phyloP scores from a whole-genome alignment of 30 jellyfish, hydroid and myxozoan genomes.

The Hydractinia echinata region DNA sequence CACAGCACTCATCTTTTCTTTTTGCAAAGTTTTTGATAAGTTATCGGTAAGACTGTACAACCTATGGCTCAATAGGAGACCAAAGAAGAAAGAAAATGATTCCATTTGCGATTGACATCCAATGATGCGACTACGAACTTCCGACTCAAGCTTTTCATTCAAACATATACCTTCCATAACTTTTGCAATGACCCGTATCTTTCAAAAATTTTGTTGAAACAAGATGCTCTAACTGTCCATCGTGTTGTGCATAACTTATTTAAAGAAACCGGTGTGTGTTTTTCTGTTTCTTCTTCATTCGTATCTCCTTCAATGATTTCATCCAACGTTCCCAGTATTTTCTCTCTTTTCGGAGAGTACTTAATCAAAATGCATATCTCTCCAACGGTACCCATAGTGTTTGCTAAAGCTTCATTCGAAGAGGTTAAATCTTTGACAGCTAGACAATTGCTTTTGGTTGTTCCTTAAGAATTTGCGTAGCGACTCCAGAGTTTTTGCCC shows the following conservation, averaged over 20 bases:
- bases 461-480: slow-evolving; percentile 28
- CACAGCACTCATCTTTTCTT: too few relatives aligned
- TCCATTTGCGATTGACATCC: slow-evolving; percentile 52
- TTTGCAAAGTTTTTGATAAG: too few relatives aligned
- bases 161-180: slow-evolving; percentile 16
- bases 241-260: slow-evolving; percentile 4
- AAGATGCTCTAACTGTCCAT: slow-evolving; percentile 24
- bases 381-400: slow-evolving; percentile 26
- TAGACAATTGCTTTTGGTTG: too few relatives aligned
- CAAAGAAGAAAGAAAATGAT: too few relatives aligned
- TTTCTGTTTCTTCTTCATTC: too few relatives aligned
- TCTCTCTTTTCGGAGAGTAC: too few relatives aligned
- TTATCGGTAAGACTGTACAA: too few relatives aligned
- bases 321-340: too few relatives aligned
- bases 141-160: slow-evolving; percentile 3
- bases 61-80: too few relatives aligned
- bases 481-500: slow-evolving; percentile 44
- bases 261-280: too few relatives aligned
- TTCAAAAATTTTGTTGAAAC: slow-evolving; percentile 7
- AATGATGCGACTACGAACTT: slow-evolving; percentile 38
- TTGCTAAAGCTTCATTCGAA: slow-evolving; percentile 10
- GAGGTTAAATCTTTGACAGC: slow-evolving; percentile 34
- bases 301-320: too few relatives aligned
- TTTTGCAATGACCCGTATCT: slow-evolving; percentile 11
- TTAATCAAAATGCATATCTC: slow-evolving; percentile 3